A percentile compares a stretch with the other conserved stretches of the same genome.
phyloP scores from a whole-genome alignment of 2,888 invertebrate genomes.

The Heliconius aoede region DNA sequence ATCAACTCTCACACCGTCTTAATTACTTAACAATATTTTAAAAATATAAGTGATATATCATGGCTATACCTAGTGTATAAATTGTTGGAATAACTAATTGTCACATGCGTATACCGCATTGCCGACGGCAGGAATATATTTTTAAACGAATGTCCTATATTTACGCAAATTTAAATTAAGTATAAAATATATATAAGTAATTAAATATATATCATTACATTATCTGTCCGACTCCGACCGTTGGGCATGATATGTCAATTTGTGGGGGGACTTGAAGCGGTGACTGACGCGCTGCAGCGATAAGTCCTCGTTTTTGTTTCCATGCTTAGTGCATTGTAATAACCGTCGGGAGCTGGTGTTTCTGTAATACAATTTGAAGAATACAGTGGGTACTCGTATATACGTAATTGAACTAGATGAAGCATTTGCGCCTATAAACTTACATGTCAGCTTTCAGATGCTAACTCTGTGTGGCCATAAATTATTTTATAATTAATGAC shows the following conservation, averaged over 20 bases:
- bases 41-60: background rate
- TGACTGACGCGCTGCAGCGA: background rate
- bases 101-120: background rate
- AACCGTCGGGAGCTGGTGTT: background rate
- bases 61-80: background rate
- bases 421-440: background rate
- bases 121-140: background rate
- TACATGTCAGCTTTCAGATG: background rate
- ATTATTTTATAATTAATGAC: background rate
- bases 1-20: background rate
- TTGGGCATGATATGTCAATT: background rate
- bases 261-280: background rate
- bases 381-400: background rate
- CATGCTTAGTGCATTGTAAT: background rate
- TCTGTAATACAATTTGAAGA: background rate
- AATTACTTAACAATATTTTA: background rate
- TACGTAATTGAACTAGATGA: slow-evolving; percentile 8
- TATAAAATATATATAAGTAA: too few relatives aligned
- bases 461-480: too few relatives aligned
- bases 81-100: background rate
- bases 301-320: background rate
- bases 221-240: background rate
- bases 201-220: background rate
- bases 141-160: too few relatives aligned
- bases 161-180: too few relatives aligned